Base-by-base conservation (phyloP, 2,888 invertebrate genomes). In the Caenorhabditis sp. region DNA sequence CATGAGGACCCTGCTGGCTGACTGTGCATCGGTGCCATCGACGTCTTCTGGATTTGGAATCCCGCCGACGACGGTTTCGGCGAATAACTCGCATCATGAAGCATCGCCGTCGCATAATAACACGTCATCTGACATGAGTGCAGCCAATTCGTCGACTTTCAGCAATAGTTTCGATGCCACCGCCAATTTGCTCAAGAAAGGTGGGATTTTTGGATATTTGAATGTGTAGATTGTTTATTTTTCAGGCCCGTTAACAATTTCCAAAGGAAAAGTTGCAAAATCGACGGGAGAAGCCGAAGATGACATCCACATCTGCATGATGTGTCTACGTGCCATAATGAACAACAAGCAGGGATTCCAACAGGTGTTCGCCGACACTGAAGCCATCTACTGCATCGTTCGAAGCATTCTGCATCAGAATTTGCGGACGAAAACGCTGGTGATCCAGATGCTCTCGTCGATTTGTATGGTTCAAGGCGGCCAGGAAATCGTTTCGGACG, bases 311-410 rank as follows among this genome's bases (percentile, higher is more conserved):
- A 97, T 98, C 82, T 98, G 98, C 94, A 97, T 99, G 91, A 96
- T 97, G 95, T 99, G 98, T 92, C 95, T 99, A 94, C 94, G 98
- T 77, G 98, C 98, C 89, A 98, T 99, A 92, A 99, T 99, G 98
- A 99, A 99, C 93, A 98, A 99, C 92, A 98, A 98, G 95, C 97
- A 97, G 93, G 98, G 98, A 85, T 98, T 98, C 93, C 98, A 98
- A 93, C 96, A 97, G 95, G 98, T 99, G 60, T 98, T 99, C 92
- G 96, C 97, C 92, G 97, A 98, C 93, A 95, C 96, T 62, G 97
- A 98, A 93, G 98, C 98, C 55, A 98, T 99, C 92, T 98, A 98
- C 93, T 97, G 97, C 93, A 98, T 99, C 92, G 97, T 98, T 0
- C 93, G 98, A 32, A 97, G 97, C 92, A 94, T 99, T 20, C 97